These are phyloP conservation scores for Dioctria linearis DNA, from an alignment of 2,888 invertebrate species.

Conservation along the genomic window DNA sequence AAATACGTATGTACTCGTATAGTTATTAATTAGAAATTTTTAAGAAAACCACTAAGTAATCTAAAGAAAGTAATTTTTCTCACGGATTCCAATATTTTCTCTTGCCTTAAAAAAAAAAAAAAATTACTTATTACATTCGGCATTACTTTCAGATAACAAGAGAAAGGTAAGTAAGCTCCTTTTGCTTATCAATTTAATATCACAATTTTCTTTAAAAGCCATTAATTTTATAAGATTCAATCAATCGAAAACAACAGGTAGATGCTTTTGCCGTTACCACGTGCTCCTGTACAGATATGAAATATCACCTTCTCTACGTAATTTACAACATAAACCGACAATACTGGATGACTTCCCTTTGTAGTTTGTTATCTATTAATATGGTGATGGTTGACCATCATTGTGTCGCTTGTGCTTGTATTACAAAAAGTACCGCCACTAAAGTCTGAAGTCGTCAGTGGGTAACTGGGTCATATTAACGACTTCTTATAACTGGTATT, in stretches of 20 bases:
- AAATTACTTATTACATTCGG: too few species aligned
- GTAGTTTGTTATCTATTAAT: neutral
- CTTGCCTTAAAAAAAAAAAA: neutral
- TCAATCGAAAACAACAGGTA: neutral
- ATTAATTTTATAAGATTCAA: constrained; percentile 6
- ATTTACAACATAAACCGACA: neutral
- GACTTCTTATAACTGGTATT: neutral
- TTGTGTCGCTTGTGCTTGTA: neutral
- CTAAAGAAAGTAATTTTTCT: neutral
- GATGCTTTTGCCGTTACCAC: neutral
- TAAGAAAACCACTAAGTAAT: too few species aligned
- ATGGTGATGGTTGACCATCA: neutral
- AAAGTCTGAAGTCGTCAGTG: constrained; percentile 2
- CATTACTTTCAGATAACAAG: neutral
- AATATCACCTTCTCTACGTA: neutral
- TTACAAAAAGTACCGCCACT: neutral
- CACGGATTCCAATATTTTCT: neutral
- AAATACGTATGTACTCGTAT: too few species aligned
- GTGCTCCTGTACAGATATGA: neutral
- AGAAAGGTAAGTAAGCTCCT: neutral
- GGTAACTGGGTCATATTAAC: constrained; percentile 29
- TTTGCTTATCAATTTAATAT: neutral
- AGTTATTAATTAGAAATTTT: too few species aligned
- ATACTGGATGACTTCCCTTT: neutral
- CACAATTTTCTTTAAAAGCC: neutral